Evolutionary conservation across 2,113 vertebrate genomes (phyloP).

Genomic region (Asarcornis scutulata): DNA sequence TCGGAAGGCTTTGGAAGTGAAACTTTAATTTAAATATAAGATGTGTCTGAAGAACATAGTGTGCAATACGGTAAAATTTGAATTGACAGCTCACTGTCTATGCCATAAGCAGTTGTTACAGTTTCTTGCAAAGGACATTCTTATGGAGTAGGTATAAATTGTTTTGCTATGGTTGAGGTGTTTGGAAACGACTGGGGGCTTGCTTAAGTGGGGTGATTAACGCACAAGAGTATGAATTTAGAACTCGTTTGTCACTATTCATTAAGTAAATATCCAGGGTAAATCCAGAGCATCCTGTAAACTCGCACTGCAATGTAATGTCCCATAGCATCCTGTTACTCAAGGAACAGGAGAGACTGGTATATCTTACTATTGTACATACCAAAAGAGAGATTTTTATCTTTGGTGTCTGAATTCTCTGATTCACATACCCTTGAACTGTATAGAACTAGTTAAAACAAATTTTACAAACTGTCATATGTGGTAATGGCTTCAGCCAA

Average conservation of each 20-base stretch:
- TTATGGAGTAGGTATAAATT: background rate
- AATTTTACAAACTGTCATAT: background rate
- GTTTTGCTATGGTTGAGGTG: background rate
- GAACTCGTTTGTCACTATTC: background rate
- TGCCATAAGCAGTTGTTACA: background rate
- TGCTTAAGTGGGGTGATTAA: background rate
- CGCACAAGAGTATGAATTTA: background rate
- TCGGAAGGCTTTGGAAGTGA: background rate
- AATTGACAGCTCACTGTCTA: background rate
- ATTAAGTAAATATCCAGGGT: background rate
- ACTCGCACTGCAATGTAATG: background rate
- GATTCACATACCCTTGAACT: background rate
- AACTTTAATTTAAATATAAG: background rate
- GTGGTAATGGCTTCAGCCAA: background rate
- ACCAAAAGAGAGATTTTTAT: background rate
- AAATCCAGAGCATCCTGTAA: background rate
- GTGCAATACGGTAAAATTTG: background rate
- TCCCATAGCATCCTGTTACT: background rate
- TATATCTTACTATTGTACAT: background rate
- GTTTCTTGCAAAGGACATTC: background rate
- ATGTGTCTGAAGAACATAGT: background rate
- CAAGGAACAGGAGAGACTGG: background rate
- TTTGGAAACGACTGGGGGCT: background rate
- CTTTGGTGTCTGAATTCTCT: background rate
- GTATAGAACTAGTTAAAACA: background rate